These are phyloP conservation scores for Latrodectus geometricus DNA, from an alignment of 1,140 invertebrate species.

Conservation along the genomic window DNA sequence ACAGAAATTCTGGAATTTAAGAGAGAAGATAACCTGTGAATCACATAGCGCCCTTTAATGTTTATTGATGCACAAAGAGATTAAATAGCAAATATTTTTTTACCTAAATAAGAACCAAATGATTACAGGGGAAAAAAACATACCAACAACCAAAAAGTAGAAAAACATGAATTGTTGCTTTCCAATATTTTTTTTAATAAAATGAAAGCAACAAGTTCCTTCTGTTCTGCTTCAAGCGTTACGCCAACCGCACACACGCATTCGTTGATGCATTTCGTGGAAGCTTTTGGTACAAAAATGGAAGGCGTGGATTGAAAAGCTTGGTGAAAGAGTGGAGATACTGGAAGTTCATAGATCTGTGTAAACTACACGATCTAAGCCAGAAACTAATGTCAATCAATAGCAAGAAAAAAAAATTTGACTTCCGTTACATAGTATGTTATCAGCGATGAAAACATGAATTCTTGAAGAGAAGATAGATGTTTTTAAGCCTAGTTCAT, in stretches of 20 bases:
- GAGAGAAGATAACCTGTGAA: too few species aligned
- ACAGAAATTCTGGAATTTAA: too few species aligned
- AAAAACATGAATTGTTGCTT: too few species aligned
- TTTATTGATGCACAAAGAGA: too few species aligned
- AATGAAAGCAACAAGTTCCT: too few species aligned
- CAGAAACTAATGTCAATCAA: conserved; percentile 7
- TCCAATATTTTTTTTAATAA: too few species aligned
- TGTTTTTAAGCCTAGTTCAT: neutral
- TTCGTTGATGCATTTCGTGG: neutral
- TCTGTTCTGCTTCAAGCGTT: conserved; percentile 23
- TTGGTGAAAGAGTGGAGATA: conserved; percentile 12
- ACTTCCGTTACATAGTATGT: conserved; percentile 19
- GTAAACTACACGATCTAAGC: neutral
- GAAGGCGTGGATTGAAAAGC: conserved; percentile 2
- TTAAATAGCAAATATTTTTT: too few species aligned
- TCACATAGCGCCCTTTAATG: too few species aligned
- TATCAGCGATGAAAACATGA: conserved; percentile 29
- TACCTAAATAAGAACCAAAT: too few species aligned
- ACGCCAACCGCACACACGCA: conserved; percentile 29
- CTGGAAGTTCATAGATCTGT: too few species aligned
- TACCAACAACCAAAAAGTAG: too few species aligned
- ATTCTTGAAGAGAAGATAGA: conserved; percentile 12
- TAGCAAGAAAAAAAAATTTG: neutral
- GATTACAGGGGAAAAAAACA: too few species aligned
- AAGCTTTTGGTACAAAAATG: neutral